Evolutionary conservation across 2,113 vertebrate genomes (phyloP).

Genomic region (Periophthalmus modestus): DNA sequence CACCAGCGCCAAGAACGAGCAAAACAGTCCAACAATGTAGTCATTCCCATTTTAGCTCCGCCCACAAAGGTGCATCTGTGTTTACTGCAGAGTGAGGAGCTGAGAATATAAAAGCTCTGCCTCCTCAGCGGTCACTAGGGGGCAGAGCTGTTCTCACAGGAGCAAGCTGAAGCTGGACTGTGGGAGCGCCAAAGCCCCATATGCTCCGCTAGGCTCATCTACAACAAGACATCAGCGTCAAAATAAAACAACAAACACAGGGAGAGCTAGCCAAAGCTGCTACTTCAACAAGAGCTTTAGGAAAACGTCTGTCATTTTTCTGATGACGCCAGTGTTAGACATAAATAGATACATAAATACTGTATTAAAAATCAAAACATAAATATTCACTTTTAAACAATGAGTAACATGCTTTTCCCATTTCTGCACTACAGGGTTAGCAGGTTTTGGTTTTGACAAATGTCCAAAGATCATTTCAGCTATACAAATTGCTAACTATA

Average conservation of each 20-base stretch:
- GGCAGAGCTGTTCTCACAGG: slow-evolving; percentile 28
- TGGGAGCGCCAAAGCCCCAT: slow-evolving; percentile 34
- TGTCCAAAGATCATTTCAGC: too few relatives aligned
- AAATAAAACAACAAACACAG: slow-evolving; percentile 6
- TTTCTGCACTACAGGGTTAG: too few relatives aligned
- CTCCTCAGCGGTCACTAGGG: slow-evolving; percentile 30
- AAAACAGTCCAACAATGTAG: slow-evolving; percentile 79
- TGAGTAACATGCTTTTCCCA: background rate
- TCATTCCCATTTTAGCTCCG: slow-evolving; percentile 68
- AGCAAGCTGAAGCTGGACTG: slow-evolving; percentile 33
- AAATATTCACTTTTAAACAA: background rate
- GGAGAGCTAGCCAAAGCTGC: slow-evolving; percentile 8
- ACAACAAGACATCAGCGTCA: slow-evolving; percentile 24
- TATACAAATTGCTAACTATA: too few relatives aligned
- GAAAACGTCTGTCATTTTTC: too few relatives aligned
- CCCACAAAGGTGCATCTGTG: slow-evolving; percentile 41
- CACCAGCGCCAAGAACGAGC: slow-evolving; percentile 61
- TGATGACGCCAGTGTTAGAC: too few relatives aligned
- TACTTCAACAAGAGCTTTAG: background rate
- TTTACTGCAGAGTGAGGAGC: slow-evolving; percentile 24
- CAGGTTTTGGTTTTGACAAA: too few relatives aligned
- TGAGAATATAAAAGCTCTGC: slow-evolving; percentile 38
- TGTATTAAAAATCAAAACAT: background rate
- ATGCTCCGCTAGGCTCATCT: slow-evolving; percentile 54
- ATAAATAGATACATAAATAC: too few relatives aligned